A percentile compares a stretch with the other conserved stretches of the same genome.
Evolutionary conservation across 2,113 vertebrate genomes (phyloP).

Genomic region (Campylomormyrus tamandua): DNA sequence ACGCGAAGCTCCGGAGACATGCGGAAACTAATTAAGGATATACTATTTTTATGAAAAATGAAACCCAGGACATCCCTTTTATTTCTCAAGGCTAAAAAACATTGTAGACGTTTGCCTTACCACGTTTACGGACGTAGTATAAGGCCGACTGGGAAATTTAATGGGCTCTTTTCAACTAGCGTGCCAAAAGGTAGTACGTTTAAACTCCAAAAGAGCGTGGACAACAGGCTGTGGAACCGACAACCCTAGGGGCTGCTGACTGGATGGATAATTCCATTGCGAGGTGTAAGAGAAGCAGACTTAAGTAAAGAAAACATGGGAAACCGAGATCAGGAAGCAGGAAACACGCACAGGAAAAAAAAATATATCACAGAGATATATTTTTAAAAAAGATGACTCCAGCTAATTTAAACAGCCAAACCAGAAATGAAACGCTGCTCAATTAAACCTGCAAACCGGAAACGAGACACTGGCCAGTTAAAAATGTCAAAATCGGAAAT

Average conservation of each 20-base stretch:
- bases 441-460: neutral
- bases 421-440: neutral
- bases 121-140: neutral
- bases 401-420: neutral
- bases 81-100: neutral
- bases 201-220: neutral
- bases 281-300: neutral
- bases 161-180: neutral
- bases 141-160: neutral
- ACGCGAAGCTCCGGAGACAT: neutral
- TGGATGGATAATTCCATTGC: neutral
- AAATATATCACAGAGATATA: neutral
- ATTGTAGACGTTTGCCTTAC: neutral
- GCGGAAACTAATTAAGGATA: neutral
- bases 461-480: neutral
- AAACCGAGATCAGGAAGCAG: neutral
- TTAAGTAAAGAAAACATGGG: neutral
- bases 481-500: neutral
- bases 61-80: neutral
- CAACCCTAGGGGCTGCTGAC: neutral
- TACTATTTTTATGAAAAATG: neutral
- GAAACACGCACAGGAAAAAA: neutral
- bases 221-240: neutral
- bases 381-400: neutral
- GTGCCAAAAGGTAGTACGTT: neutral